Evolutionary conservation across 2,113 vertebrate species (phyloP).

Genomic region (Chrysemys picta): DNA sequence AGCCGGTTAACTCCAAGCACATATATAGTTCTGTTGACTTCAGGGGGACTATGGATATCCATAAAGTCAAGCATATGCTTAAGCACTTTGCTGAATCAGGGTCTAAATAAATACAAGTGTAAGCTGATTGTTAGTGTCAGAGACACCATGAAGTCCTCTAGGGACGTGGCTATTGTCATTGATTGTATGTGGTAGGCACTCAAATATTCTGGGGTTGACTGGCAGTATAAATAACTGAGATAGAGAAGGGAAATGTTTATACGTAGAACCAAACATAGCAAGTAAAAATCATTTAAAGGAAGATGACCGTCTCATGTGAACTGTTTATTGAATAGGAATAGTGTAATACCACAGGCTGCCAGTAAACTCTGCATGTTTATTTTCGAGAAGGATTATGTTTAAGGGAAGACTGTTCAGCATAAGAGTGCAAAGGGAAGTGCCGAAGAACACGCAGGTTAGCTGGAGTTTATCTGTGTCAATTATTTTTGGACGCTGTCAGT

Average conservation of each 20-base stretch:
- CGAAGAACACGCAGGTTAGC: neutral
- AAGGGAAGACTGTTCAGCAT: neutral
- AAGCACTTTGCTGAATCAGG: neutral
- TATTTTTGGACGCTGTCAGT: neutral
- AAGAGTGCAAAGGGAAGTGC: neutral
- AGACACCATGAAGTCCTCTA: neutral
- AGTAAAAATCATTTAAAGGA: neutral
- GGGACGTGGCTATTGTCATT: neutral
- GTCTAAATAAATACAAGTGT: neutral
- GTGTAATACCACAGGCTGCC: neutral
- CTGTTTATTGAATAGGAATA: neutral
- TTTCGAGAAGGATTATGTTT: neutral
- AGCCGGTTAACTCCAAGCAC: neutral
- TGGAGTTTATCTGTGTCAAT: neutral
- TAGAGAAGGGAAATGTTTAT: neutral
- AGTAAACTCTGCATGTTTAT: rapidly evolving
- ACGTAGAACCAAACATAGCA: neutral
- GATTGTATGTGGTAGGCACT: neutral
- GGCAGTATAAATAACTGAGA: neutral
- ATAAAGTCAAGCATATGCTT: neutral
- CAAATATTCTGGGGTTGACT: neutral
- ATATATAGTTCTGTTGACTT: neutral
- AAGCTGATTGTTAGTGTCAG: neutral
- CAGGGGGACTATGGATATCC: rapidly evolving
- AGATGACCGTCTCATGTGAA: neutral